Conservation (phyloP, 2,888 invertebrate species). For the Cephus pulcher region DNA sequence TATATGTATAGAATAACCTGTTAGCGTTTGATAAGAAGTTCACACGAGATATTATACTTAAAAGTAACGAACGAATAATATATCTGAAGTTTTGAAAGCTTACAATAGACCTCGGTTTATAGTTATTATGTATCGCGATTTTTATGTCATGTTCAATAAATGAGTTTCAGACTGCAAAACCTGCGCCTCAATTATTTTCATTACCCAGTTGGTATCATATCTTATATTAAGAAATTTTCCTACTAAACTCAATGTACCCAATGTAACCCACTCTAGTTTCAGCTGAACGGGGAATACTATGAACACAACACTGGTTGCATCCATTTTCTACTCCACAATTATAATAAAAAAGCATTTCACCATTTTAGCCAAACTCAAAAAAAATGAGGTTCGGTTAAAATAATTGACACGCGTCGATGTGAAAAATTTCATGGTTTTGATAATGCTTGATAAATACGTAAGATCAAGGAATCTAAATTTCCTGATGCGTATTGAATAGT, state of each 20-base stretch:
- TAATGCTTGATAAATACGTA: too few species aligned
- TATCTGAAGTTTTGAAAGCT: conserved; percentile 53
- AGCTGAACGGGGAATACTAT: too few species aligned
- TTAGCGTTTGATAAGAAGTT: conserved; percentile 55
- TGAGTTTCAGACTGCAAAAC: conserved; percentile 40
- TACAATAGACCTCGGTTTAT: conserved; percentile 52
- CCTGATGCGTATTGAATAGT: too few species aligned
- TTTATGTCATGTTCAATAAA: conserved; percentile 64
- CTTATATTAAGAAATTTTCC: not conserved
- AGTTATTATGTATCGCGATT: conserved; percentile 59
- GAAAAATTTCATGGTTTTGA: too few species aligned
- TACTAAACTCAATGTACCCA: not conserved
- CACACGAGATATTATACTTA: conserved; percentile 38
- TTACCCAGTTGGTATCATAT: not conserved
- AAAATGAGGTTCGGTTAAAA: too few species aligned
- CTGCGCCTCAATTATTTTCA: not conserved
- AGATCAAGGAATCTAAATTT: too few species aligned
- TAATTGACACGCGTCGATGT: too few species aligned
- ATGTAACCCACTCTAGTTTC: too few species aligned
- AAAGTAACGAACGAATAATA: conserved; percentile 34
- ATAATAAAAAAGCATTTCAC: too few species aligned
- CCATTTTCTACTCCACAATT: too few species aligned
- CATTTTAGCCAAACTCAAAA: too few species aligned
- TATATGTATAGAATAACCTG: conserved; percentile 39
- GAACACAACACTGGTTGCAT: too few species aligned